A percentile compares a stretch with the other conserved stretches of the same genome.
These are phyloP conservation scores for Amphipoea oculea DNA, from an alignment of 2,888 invertebrate species.

Conservation along the genomic window DNA sequence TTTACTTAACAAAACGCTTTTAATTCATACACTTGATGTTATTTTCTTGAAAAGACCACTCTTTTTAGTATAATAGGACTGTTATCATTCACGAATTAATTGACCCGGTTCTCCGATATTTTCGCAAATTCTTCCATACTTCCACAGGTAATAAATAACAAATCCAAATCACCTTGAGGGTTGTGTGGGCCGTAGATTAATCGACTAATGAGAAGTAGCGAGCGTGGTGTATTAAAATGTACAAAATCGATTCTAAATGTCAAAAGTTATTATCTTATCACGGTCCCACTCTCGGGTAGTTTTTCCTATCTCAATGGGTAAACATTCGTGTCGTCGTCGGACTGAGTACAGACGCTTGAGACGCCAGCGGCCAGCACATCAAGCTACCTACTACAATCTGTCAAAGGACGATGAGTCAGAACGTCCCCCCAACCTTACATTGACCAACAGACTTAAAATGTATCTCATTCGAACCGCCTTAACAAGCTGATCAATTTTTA, in stretches of 20 bases:
- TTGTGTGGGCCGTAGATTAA: neutral
- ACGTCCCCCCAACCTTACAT: no score
- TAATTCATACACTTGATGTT: constrained; percentile 7
- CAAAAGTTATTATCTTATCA: neutral
- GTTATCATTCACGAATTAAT: constrained; percentile 45
- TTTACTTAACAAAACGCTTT: constrained; percentile 6
- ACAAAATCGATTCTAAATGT: neutral
- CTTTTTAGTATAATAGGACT: constrained; percentile 16
- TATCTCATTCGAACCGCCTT: no score
- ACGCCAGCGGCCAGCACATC: no score
- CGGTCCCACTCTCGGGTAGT: no score
- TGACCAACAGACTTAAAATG: no score
- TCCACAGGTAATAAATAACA: constrained; percentile 42
- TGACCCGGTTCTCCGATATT: constrained; percentile 61
- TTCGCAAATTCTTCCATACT: constrained; percentile 19
- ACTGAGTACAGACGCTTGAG: no score
- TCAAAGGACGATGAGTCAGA: no score
- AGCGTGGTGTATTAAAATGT: neutral
- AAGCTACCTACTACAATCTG: no score
- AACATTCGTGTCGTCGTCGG: neutral
- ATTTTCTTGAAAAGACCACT: constrained; percentile 11
- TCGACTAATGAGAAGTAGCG: constrained; percentile 31
- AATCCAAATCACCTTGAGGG: neutral
- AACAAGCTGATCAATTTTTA: no score
- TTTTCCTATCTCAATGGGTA: no score